Percentiles rank a stretch among this genome's conserved stretches.
Conservation (phyloP, 1,140 invertebrate species). For the Penaeus japonicus region DNA sequence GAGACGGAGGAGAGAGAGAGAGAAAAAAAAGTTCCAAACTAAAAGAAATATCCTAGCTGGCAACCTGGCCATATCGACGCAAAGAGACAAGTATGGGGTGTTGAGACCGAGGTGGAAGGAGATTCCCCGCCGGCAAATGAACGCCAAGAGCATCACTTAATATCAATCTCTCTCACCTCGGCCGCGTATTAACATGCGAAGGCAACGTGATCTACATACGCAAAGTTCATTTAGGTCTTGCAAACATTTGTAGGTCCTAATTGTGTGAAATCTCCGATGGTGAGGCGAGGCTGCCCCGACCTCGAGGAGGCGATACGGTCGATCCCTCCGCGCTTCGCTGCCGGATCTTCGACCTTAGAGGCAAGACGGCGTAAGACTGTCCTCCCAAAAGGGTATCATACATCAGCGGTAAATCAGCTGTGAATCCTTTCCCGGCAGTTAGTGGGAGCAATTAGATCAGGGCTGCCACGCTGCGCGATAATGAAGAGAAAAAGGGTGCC, state of each 20-base stretch:
- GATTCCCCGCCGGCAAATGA: too few species aligned
- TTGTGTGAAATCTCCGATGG: constrained; percentile 18
- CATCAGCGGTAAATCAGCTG: constrained; percentile 51
- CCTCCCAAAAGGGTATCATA: constrained; percentile 25
- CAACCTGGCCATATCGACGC: too few species aligned
- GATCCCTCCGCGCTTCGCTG: neutral
- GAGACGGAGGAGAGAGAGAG: too few species aligned
- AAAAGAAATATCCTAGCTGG: too few species aligned
- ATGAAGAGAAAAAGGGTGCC: constrained; percentile 39
- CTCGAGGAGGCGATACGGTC: neutral
- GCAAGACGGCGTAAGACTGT: neutral
- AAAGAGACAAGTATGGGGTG: too few species aligned
- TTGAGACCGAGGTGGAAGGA: too few species aligned
- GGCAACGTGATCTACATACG: constrained; percentile 20
- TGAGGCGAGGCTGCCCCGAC: neutral
- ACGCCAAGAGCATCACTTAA: neutral
- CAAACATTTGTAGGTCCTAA: constrained; percentile 42
- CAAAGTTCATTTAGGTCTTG: constrained; percentile 28
- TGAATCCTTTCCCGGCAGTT: constrained; percentile 53
- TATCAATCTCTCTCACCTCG: constrained; percentile 19
- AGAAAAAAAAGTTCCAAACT: too few species aligned
- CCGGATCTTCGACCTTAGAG: constrained; percentile 16
- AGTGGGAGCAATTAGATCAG: constrained; percentile 53
- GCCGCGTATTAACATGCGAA: neutral
- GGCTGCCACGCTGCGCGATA: constrained; percentile 48